phyloP scores from a whole-genome alignment of 2,797 vertebrate species.

The Sciurus carolinensis region DNA sequence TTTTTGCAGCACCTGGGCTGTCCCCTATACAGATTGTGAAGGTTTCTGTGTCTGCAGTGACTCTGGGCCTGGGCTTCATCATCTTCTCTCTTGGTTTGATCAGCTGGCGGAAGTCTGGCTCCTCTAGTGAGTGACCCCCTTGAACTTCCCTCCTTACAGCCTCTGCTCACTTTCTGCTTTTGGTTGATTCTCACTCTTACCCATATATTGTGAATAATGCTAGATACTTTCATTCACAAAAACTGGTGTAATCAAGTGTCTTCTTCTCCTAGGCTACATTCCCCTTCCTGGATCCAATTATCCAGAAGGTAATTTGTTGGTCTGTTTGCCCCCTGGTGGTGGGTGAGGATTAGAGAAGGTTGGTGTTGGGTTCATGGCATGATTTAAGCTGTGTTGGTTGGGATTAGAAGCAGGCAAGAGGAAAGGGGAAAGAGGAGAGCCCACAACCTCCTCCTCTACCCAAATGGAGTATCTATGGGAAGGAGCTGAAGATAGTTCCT shows the following conservation, averaged over 20 bases:
- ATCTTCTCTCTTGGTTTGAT: slow-evolving; percentile 73
- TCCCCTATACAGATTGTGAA: slow-evolving; percentile 61
- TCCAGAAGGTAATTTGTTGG: slow-evolving; percentile 79
- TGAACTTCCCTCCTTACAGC: neutral
- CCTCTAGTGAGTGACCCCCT: slow-evolving; percentile 70
- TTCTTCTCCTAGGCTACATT: slow-evolving; percentile 77
- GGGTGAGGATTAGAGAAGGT: neutral
- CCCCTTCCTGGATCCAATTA: slow-evolving; percentile 77
- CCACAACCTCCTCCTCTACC: neutral
- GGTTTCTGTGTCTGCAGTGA: slow-evolving; percentile 70
- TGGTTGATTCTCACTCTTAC: neutral
- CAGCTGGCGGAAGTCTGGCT: slow-evolving; percentile 30
- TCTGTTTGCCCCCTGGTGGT: neutral
- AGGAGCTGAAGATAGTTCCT: neutral
- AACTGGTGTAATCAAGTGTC: slow-evolving; percentile 54
- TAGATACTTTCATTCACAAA: neutral
- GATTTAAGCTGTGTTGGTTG: neutral
- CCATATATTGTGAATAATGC: neutral
- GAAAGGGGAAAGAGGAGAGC: neutral
- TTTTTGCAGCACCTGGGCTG: slow-evolving; percentile 73
- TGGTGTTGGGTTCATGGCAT: neutral
- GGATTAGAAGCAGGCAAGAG: neutral
- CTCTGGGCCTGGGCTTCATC: slow-evolving; percentile 75
- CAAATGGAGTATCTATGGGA: neutral
- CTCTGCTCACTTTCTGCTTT: neutral